phyloP scores from a whole-genome alignment of 2,888 invertebrate genomes.

The Tryphoninae sp. region DNA sequence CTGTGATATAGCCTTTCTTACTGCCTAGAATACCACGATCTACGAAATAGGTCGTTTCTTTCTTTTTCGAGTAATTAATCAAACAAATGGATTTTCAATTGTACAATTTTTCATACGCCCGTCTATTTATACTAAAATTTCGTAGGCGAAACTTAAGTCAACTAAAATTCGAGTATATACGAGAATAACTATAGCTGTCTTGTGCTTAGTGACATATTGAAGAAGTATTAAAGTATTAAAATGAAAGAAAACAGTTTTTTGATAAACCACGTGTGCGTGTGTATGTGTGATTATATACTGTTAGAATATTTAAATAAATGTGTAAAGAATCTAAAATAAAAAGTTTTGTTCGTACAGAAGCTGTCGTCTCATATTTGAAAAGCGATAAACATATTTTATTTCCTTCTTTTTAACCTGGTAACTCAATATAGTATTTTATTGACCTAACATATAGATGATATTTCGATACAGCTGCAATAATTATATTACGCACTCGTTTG shows the following conservation, averaged over 20 bases:
- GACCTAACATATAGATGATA: slow-evolving; percentile 72
- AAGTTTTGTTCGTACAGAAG: slow-evolving; percentile 2
- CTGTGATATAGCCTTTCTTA: slow-evolving; percentile 40
- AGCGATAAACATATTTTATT: slow-evolving; percentile 8
- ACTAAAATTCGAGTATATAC: not conserved
- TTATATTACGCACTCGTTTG: slow-evolving; percentile 62
- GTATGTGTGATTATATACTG: slow-evolving; percentile 34
- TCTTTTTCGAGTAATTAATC: slow-evolving; percentile 37
- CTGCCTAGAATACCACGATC: slow-evolving; percentile 29
- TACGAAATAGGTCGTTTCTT: slow-evolving; percentile 10
- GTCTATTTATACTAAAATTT: slow-evolving; percentile 50
- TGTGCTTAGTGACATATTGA: slow-evolving; percentile 26
- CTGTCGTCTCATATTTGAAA: not conserved
- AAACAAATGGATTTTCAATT: slow-evolving; percentile 29
- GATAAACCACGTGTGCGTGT: slow-evolving; percentile 27
- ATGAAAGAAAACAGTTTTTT: slow-evolving; percentile 34
- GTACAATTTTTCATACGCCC: slow-evolving; percentile 49
- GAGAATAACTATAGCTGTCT: not conserved
- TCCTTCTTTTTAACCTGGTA: slow-evolving; percentile 14
- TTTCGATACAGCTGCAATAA: slow-evolving; percentile 71
- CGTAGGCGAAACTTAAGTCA: not conserved
- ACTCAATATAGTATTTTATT: slow-evolving; percentile 65
- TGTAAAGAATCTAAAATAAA: slow-evolving; percentile 27
- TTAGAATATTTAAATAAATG: slow-evolving; percentile 46
- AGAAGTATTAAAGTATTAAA: slow-evolving; percentile 7